Percentiles rank a stretch among this genome's conserved stretches.
Evolutionary conservation across 1,140 invertebrate genomes (phyloP).

Genomic region (Druon quercuslanigerum): DNA sequence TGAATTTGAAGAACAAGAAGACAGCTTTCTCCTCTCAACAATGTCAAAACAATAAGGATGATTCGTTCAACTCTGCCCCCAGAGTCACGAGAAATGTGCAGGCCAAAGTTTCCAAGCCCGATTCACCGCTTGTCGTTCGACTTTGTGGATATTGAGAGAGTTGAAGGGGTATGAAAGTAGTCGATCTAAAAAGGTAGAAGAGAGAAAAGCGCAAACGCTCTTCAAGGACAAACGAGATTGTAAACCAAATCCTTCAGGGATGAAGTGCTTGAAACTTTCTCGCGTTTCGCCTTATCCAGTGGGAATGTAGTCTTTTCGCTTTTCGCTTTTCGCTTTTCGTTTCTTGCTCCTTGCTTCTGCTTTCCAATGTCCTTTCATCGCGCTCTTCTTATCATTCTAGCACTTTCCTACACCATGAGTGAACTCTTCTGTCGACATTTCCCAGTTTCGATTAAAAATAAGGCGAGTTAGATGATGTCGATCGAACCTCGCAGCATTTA

Average conservation of each 20-base stretch:
- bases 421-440: constrained; percentile 16
- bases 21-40: no score
- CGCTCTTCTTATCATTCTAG: neutral
- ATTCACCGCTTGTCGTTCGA: constrained; percentile 7
- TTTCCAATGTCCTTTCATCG: constrained; percentile 2
- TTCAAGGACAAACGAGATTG: constrained; percentile 31
- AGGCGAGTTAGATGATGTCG: neutral
- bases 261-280: constrained; percentile 26
- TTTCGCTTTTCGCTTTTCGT: no score
- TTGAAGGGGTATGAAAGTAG: neutral
- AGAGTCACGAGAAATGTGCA: neutral
- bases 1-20: no score
- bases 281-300: constrained; percentile 21
- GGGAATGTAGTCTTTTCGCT: no score
- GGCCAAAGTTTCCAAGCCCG: neutral
- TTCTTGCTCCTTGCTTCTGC: neutral
- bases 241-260: constrained; percentile 30
- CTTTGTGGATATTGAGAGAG: constrained; percentile 26
- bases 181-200: constrained; percentile 27
- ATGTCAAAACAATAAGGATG: no score
- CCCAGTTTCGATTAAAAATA: constrained; percentile 5
- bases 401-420: neutral
- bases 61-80: no score
- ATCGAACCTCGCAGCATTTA: constrained; percentile 5
- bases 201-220: constrained; percentile 17